Evolutionary conservation across 2,888 invertebrate species (phyloP), one percentile per base, ranked within the genome.

Genomic region (Macrostomum cliftonense): DNA sequence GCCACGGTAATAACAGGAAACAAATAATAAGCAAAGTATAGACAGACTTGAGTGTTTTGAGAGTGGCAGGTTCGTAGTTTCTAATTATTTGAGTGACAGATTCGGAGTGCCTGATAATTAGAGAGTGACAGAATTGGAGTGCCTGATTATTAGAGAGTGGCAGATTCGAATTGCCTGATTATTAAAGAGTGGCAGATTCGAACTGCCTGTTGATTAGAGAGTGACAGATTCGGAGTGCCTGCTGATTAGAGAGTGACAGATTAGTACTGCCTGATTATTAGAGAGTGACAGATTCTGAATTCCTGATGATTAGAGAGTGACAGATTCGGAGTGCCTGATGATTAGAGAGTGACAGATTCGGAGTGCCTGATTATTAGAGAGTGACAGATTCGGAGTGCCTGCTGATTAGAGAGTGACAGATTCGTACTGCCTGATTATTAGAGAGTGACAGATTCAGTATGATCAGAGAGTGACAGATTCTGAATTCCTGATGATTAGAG

Each of bases 21-120:
- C n/a, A n/a, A n/a, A n/a, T n/a, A n/a, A n/a, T n/a, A n/a, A n/a
- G n/a, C n/a, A n/a, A n/a, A 7, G 28, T 28, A 28, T 28, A 76
- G 1, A 73, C 75, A 9, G 79, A 79, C 5, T 71, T 79, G 4
- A 28, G 4, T 17, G 81, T 88, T 11, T 56, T 75, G 12, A 83
- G 93, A 71, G 91, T n/a, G n/a, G n/a, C n/a, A n/a, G 91, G 1
- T 85, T 83, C 0, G 74, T 85, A 21, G 81, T 83, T 1, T 79
- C 79, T n/a, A 88, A 88, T 55, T 78, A 80, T 0, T n/a, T n/a
- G 93, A 71, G 91, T n/a, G n/a, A n/a, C n/a, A n/a, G 91, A 0
- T 85, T 83, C 0, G 74, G 85, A 21, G 81, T 83, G 1, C 79
- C 79, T n/a, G 88, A 88, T 55, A 78, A 80, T n/a, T n/a, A n/a